phyloP scores from a whole-genome alignment of 2,888 invertebrate genomes.

The Slavum lentiscoides region DNA sequence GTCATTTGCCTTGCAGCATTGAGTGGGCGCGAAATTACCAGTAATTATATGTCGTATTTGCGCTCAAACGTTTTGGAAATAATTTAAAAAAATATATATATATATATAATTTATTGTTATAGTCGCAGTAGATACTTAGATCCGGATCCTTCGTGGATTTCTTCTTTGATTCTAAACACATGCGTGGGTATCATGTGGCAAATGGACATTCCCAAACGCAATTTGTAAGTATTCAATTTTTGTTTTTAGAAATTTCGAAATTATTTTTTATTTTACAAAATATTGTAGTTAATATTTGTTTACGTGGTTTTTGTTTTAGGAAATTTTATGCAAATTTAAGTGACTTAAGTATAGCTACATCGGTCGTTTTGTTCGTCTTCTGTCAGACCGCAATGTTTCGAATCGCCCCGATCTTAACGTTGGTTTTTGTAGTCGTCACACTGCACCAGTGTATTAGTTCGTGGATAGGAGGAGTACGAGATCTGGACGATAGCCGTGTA shows the following conservation, averaged over 20 bases:
- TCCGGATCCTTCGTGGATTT: slow-evolving; percentile 68
- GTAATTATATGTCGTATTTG: slow-evolving; percentile 63
- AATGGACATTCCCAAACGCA: slow-evolving; percentile 67
- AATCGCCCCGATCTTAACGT: slow-evolving; percentile 40
- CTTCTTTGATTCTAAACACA: slow-evolving; percentile 65
- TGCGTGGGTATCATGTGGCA: slow-evolving; percentile 72
- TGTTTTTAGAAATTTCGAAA: not conserved
- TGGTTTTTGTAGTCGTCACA: slow-evolving; percentile 41
- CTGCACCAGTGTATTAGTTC: slow-evolving; percentile 35
- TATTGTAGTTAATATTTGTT: not conserved
- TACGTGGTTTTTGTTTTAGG: slow-evolving; percentile 21
- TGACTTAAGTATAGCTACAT: slow-evolving; percentile 12
- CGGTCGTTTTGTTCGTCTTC: slow-evolving; percentile 37
- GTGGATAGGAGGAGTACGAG: slow-evolving; percentile 6
- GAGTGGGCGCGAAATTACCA: slow-evolving; percentile 81
- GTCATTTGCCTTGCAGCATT: slow-evolving; percentile 73
- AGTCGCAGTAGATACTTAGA: slow-evolving; percentile 65
- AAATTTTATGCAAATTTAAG: slow-evolving; percentile 34
- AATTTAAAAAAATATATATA: not conserved
- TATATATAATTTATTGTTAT: slow-evolving; percentile 56
- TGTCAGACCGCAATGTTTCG: slow-evolving; percentile 49
- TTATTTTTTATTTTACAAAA: not conserved
- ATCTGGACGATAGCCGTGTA: slow-evolving; percentile 9
- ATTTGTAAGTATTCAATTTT: slow-evolving; percentile 65
- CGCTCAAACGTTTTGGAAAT: slow-evolving; percentile 28